phyloP scores from a whole-genome alignment of 1,140 invertebrate species.

The Musca vetustissima region DNA sequence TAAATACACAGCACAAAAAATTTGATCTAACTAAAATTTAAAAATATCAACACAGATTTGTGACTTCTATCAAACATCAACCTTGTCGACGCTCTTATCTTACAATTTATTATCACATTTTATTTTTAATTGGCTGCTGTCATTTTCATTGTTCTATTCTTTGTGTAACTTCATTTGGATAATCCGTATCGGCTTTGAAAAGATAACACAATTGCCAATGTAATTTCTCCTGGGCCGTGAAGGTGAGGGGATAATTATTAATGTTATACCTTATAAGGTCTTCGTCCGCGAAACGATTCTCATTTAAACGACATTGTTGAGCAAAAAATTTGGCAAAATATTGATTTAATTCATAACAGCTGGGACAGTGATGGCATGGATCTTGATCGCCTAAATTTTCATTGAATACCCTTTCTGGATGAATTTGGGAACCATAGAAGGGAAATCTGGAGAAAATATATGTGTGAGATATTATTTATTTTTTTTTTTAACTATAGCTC shows the following conservation, averaged over 20 bases:
- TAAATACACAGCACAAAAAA: no score
- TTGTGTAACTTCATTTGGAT: neutral
- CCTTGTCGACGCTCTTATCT: no score
- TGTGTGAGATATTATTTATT: no score
- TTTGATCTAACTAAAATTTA: no score
- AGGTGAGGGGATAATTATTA: conserved; percentile 61
- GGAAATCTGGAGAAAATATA: conserved; percentile 67
- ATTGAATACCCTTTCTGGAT: conserved; percentile 85
- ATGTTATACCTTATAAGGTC: conserved; percentile 62
- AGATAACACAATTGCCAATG: neutral
- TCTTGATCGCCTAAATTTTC: conserved; percentile 68
- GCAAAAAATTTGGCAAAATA: conserved; percentile 85
- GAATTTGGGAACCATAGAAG: conserved; percentile 85
- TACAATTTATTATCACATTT: no score
- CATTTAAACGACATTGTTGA: conserved; percentile 66
- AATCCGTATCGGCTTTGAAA: neutral
- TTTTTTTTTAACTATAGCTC: no score
- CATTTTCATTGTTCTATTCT: no score
- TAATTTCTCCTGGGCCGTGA: neutral
- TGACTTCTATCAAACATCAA: no score
- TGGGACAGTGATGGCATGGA: conserved; percentile 63
- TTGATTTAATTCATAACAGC: conserved; percentile 63
- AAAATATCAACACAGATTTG: no score
- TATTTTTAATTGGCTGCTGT: no score
- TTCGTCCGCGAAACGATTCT: conserved; percentile 58